Conservation (phyloP, 2,888 invertebrate species). For the Hyposoter dolosus region DNA sequence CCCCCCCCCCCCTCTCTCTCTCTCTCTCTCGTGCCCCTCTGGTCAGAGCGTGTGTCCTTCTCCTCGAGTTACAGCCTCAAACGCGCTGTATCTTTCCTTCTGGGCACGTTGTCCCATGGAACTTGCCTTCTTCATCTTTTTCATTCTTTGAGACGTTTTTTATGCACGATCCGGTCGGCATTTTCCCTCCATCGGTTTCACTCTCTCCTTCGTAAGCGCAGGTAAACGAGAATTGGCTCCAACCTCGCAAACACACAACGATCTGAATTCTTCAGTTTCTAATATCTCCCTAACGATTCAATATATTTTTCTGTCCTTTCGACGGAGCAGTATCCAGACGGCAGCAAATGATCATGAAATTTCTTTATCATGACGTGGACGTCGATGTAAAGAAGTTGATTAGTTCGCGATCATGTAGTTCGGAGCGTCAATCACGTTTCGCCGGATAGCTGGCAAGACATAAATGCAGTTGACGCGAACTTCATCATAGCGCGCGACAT, state of each 20-base stretch:
- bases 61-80: conserved; percentile 79
- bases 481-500: background rate
- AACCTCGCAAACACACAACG: conserved; percentile 66
- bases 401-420: conserved; percentile 14
- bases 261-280: conserved; percentile 33
- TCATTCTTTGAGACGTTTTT: conserved; percentile 41
- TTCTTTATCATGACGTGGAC: conserved; percentile 12
- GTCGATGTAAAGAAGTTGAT: conserved; percentile 3
- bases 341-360: conserved; percentile 10
- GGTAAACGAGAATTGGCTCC: conserved; percentile 74
- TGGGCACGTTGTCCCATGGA: conserved; percentile 50
- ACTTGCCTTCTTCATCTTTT: conserved; percentile 57
- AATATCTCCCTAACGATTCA: conserved; percentile 31
- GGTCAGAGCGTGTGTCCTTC: conserved; percentile 53
- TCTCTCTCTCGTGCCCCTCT: background rate
- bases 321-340: background rate
- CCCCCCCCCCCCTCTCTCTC: conserved; percentile 64
- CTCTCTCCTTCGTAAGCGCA: conserved; percentile 78
- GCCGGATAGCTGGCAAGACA: conserved; percentile 6
- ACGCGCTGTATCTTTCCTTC: conserved; percentile 66
- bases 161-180: conserved; percentile 6
- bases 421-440: conserved; percentile 15
- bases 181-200: conserved; percentile 76
- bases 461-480: background rate
- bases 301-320: background rate